These are phyloP conservation scores for Mesorhabditis belari DNA, from an alignment of 2,888 invertebrate species.

Conservation along the genomic window DNA sequence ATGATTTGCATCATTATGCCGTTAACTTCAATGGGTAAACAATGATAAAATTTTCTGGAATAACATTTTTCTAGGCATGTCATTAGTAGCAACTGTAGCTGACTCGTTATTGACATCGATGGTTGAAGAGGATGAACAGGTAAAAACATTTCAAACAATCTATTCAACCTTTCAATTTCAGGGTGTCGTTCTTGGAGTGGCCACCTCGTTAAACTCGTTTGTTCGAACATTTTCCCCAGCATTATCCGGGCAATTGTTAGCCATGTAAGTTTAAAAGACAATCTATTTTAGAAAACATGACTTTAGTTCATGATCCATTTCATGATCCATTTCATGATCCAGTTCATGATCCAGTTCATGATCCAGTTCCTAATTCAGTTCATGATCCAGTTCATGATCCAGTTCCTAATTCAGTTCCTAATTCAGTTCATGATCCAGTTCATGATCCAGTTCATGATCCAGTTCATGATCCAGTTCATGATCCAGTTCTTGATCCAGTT, in stretches of 20 bases:
- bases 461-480: too few species aligned
- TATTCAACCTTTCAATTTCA: conserved; percentile 1
- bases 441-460: too few species aligned
- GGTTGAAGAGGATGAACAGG: conserved; percentile 34
- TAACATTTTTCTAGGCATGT: conserved; percentile 30
- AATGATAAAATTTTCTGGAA: background rate
- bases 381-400: too few species aligned
- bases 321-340: too few species aligned
- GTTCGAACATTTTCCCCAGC: conserved; percentile 33
- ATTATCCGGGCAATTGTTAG: conserved; percentile 25
- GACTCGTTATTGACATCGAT: conserved; percentile 32
- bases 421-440: too few species aligned
- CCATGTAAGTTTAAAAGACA: conserved; percentile 26
- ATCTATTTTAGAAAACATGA: background rate
- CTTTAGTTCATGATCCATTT: too few species aligned
- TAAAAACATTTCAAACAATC: conserved; percentile 1
- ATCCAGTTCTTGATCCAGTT: too few species aligned
- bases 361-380: too few species aligned
- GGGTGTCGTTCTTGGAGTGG: conserved; percentile 36
- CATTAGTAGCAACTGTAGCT: conserved; percentile 26
- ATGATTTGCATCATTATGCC: conserved; percentile 33
- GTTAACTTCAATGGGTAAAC: conserved; percentile 5
- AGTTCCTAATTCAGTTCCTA: too few species aligned
- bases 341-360: too few species aligned
- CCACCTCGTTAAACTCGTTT: conserved; percentile 33